These are phyloP conservation scores for Labrus mixtus DNA, from an alignment of 2,113 vertebrate genomes.

Conservation along the genomic window DNA sequence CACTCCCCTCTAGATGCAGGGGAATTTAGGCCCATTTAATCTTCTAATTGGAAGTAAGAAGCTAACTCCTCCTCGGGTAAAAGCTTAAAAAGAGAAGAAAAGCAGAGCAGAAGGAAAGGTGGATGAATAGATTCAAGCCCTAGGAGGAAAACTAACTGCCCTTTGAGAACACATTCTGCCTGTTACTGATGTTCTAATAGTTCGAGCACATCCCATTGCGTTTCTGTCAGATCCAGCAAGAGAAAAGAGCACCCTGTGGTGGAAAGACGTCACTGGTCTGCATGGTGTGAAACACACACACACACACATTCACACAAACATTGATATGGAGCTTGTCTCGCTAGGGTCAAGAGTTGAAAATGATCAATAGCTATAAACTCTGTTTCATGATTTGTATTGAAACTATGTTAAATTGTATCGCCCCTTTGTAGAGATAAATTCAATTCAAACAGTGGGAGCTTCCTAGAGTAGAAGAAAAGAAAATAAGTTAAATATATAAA, in stretches of 20 bases:
- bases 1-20: conserved; percentile 49
- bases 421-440: too few species aligned
- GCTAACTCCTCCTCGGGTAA: conserved; percentile 37
- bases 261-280: conserved; percentile 21
- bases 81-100: background rate
- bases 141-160: conserved; percentile 6
- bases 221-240: conserved; percentile 15
- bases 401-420: too few species aligned
- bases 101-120: conserved; percentile 1
- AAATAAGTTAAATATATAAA: background rate
- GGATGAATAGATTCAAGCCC: conserved; percentile 18
- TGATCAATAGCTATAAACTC: too few species aligned
- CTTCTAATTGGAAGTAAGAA: conserved; percentile 68
- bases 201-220: conserved; percentile 8
- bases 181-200: background rate
- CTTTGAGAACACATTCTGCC: conserved; percentile 21
- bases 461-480: background rate
- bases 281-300: conserved; percentile 8
- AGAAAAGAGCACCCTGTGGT: conserved; percentile 21
- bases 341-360: too few species aligned
- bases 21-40: conserved; percentile 70
- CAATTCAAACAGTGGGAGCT: conserved; percentile 1
- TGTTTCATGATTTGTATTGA: too few species aligned
- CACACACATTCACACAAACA: background rate
- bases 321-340: background rate